Evolutionary conservation across 2,888 invertebrate genomes (phyloP).

Genomic region (Nymphalis polychloros): DNA sequence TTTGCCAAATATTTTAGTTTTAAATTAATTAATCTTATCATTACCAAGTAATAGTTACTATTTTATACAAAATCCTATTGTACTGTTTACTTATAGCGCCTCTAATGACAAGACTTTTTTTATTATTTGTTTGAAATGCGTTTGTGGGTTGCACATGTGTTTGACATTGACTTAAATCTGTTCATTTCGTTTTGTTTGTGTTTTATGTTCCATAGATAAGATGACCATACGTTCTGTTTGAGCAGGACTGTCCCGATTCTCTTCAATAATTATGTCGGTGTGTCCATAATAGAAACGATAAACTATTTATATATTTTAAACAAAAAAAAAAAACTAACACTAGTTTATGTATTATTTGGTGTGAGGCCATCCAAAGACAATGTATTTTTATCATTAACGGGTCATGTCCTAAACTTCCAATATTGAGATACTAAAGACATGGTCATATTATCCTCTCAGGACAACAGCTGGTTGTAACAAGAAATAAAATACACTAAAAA

Average conservation of each 20-base stretch:
- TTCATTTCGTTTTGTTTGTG: conserved; percentile 34
- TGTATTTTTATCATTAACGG: too few species aligned
- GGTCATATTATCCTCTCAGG: neutral
- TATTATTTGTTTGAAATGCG: conserved; percentile 9
- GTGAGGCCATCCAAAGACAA: too few species aligned
- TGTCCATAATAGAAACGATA: too few species aligned
- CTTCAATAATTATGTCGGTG: too few species aligned
- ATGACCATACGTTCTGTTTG: too few species aligned
- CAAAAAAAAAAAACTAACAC: too few species aligned
- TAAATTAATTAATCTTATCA: conserved; percentile 1
- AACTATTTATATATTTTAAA: too few species aligned
- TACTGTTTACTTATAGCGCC: neutral
- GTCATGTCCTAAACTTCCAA: too few species aligned
- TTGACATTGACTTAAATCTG: conserved; percentile 39
- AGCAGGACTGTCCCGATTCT: too few species aligned
- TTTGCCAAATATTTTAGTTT: neutral
- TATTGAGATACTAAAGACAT: too few species aligned
- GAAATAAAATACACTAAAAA: conserved; percentile 13
- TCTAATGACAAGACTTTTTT: neutral
- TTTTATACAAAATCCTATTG: neutral
- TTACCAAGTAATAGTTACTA: neutral
- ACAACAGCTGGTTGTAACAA: conserved; percentile 21
- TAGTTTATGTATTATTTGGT: too few species aligned
- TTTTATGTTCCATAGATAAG: conserved; percentile 16
- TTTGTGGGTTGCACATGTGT: conserved; percentile 42